Conservation (phyloP, 2,888 invertebrate species). For the Noctua pronuba region DNA sequence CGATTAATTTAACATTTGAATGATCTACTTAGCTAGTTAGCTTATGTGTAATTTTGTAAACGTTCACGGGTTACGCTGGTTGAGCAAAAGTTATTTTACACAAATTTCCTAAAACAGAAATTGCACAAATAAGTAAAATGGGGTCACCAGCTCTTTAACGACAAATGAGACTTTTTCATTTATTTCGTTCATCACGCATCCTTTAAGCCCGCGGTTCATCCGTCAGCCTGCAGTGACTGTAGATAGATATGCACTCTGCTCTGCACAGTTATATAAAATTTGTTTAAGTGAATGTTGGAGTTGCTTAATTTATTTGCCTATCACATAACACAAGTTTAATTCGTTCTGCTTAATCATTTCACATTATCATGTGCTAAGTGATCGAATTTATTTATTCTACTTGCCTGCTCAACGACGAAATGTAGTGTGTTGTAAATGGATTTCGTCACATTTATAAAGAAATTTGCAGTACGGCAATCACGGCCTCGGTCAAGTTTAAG, state of each 20-base stretch:
- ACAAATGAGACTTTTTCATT: neutral
- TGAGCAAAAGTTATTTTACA: slow-evolving; percentile 45
- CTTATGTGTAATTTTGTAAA: slow-evolving; percentile 43
- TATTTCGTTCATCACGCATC: slow-evolving; percentile 1
- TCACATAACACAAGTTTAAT: slow-evolving; percentile 62
- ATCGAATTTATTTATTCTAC: slow-evolving; percentile 28
- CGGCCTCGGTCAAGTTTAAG: slow-evolving; percentile 66
- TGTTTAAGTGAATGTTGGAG: slow-evolving; percentile 63
- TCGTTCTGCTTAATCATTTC: slow-evolving; percentile 57
- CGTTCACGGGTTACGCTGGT: slow-evolving; percentile 35
- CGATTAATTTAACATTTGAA: slow-evolving; percentile 57
- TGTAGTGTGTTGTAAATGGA: slow-evolving; percentile 36
- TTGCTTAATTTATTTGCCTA: slow-evolving; percentile 68
- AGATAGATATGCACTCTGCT: slow-evolving; percentile 41
- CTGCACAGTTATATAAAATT: slow-evolving; percentile 64
- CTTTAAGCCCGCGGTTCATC: slow-evolving; percentile 13
- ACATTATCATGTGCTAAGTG: slow-evolving; percentile 38
- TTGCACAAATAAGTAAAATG: slow-evolving; percentile 35
- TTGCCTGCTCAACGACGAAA: slow-evolving; percentile 15
- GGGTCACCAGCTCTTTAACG: slow-evolving; percentile 5
- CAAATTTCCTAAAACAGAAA: slow-evolving; percentile 28
- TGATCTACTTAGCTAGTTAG: slow-evolving; percentile 50
- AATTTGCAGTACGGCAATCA: slow-evolving; percentile 52
- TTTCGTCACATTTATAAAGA: slow-evolving; percentile 52
- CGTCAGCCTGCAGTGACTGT: slow-evolving; percentile 32